Conservation (phyloP, 2,113 vertebrate genomes). For the Actenoides hombroni region DNA sequence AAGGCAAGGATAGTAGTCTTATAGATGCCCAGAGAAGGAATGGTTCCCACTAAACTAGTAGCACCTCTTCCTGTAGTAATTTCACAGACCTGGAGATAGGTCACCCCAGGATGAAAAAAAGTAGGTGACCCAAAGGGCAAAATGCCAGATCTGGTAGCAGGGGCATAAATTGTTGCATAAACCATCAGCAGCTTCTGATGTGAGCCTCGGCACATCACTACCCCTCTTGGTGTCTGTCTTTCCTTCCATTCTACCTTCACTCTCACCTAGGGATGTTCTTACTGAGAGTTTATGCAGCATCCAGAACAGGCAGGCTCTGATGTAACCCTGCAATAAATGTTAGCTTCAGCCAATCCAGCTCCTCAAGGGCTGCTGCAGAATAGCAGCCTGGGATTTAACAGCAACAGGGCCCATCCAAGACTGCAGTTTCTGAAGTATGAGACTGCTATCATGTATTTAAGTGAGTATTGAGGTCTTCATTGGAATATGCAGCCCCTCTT, state of each 20-base stretch:
- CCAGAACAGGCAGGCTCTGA: not conserved
- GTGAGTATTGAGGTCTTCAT: not conserved
- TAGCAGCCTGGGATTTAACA: not conserved
- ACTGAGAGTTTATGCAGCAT: not conserved
- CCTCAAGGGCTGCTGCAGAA: not conserved
- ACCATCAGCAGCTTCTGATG: not conserved
- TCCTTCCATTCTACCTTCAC: not conserved
- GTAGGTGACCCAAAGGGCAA: not conserved
- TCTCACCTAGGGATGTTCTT: not conserved
- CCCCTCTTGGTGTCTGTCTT: not conserved
- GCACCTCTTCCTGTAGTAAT: not conserved
- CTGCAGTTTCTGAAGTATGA: not conserved
- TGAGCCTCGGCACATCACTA: not conserved
- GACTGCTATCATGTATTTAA: not conserved
- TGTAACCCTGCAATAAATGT: not conserved
- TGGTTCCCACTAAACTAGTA: not conserved
- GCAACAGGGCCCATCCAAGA: not conserved
- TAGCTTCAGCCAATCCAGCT: not conserved
- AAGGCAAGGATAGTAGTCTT: not conserved
- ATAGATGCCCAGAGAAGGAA: not conserved
- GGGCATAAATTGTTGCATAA: not conserved
- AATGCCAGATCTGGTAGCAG: not conserved
- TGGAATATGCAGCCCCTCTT: not conserved
- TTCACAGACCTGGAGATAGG: not conserved
- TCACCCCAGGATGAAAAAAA: not conserved